Conservation (phyloP, 2,113 vertebrate species). For the Halichoerus grypus region DNA sequence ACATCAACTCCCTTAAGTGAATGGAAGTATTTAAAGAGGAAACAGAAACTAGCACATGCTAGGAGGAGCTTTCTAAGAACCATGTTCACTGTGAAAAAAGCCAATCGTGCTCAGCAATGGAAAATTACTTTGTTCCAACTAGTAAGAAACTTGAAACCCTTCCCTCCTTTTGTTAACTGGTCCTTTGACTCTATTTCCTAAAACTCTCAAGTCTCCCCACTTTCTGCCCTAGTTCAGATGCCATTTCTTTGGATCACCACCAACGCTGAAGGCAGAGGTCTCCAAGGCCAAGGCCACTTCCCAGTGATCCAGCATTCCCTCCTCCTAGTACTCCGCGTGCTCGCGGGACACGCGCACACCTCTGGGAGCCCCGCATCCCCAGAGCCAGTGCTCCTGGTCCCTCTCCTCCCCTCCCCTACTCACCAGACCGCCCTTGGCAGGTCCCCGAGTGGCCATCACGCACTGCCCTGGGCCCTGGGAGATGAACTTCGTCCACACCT, state of each 20-base stretch:
- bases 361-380: not conserved
- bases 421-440: accelerated
- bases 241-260: not conserved
- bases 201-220: not conserved
- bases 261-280: not conserved
- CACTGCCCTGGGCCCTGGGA: not conserved
- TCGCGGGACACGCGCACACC: not conserved
- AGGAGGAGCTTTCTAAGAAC: not conserved
- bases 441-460: not conserved
- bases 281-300: not conserved
- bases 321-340: not conserved
- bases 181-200: not conserved
- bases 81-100: not conserved
- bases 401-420: not conserved
- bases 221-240: not conserved
- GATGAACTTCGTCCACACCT: not conserved
- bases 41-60: not conserved
- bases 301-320: not conserved
- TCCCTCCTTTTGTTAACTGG: not conserved
- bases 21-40: not conserved
- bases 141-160: not conserved
- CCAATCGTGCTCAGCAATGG: accelerated
- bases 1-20: not conserved
- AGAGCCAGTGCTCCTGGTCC: not conserved
- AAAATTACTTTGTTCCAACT: not conserved